Evolutionary conservation across 2,888 invertebrate genomes (phyloP), one percentile per base, ranked within the genome.

Genomic region (Eristalis intricaria): DNA sequence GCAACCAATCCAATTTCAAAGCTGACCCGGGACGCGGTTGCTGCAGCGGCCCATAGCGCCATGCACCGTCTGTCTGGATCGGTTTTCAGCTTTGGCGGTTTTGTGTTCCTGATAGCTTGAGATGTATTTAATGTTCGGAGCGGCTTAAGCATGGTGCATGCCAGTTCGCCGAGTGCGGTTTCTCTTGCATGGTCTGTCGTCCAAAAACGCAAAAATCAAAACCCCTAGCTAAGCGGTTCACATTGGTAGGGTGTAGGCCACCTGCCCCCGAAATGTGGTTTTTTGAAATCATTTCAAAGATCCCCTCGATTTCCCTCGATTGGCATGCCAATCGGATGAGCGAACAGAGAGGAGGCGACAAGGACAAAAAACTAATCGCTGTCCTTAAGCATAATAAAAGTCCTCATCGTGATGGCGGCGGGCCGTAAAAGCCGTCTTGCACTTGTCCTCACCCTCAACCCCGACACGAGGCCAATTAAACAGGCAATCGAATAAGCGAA

Each of bases 41-140:
- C 13, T 26, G 13, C 26, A 60, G 56, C 56, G 22, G n/a, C 22
- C 19, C 32, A 19, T 13, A 56, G 11, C 40, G 70, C 64, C 50
- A 50, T 64, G 58, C 64, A 58, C 43, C 23, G 68, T 23, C 60
- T 60, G 38, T 29, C 85, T 74, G 69, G 74, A 76, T 76, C 75
- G 71, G 60, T 80, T 87, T 50, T 80, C 78, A 76, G 69, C 73
- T 83, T 71, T 61, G 58, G 87, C 87, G 87, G 87, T 87, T 79
- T 79, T 79, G 71, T 83, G 83, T 63, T 73, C 71, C 65, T 87
- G 84, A 87, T 84, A 80, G 79, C 68, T 69, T 69, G 40, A 70
- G 79, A 63, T 84, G 76, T 71, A 87, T 79, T 86, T 83, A 76
- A 87, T 76, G 79, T 32, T 75, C 73, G 64, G 64, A 50, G 43